These are phyloP conservation scores for Halocynthia roretzi DNA, from an alignment of 23 tunicate genomes.

Conservation along the genomic window DNA sequence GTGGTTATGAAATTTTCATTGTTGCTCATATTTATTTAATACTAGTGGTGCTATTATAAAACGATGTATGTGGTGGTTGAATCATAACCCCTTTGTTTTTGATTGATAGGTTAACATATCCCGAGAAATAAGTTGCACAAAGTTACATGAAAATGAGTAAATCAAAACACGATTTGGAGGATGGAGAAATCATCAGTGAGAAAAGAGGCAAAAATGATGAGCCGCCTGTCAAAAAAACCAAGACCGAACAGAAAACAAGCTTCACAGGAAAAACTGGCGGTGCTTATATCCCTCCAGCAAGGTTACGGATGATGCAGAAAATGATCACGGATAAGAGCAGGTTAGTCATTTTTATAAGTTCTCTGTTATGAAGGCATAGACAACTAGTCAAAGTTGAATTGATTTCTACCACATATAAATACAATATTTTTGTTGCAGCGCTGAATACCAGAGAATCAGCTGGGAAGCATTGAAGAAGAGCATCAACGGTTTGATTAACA, in stretches of 20 bases:
- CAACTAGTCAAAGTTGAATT: not conserved
- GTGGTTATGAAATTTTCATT: too few species aligned
- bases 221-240: constrained; percentile 50
- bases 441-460: constrained; percentile 79
- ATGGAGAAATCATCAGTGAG: constrained; percentile 14
- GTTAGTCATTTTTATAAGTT: constrained; percentile 17
- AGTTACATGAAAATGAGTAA: not conserved
- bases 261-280: constrained; percentile 87
- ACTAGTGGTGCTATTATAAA: too few species aligned
- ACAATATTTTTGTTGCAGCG: constrained; percentile 31
- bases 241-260: constrained; percentile 29
- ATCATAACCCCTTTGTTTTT: too few species aligned
- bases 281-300: constrained; percentile 97
- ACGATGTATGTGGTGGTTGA: too few species aligned
- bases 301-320: constrained; percentile 86
- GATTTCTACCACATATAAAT: not conserved
- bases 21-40: too few species aligned
- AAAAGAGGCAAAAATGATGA: constrained; percentile 21
- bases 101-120: too few species aligned
- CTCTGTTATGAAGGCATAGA: not conserved
- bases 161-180: constrained; percentile 8
- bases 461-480: constrained; percentile 99
- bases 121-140: too few species aligned
- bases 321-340: constrained; percentile 93
- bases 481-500: constrained; percentile 93